Evolutionary conservation across 1,140 invertebrate genomes (phyloP).

Genomic region (Bombus consobrinus): DNA sequence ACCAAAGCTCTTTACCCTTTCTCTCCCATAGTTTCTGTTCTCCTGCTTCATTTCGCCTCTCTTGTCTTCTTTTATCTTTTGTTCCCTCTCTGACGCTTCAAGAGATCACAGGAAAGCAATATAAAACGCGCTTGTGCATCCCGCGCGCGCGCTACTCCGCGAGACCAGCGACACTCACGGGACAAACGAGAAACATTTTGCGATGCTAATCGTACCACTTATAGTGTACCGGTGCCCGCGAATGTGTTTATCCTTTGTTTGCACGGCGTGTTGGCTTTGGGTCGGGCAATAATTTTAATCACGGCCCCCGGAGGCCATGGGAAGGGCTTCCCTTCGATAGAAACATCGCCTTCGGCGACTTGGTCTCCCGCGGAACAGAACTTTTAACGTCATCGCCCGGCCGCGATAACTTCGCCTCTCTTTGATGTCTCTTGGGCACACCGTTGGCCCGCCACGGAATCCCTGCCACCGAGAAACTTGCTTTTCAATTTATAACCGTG

Average conservation of each 20-base stretch:
- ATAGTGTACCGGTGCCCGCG: constrained; percentile 50
- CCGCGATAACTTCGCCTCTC: constrained; percentile 24
- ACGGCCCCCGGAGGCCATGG: neutral
- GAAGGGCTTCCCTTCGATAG: neutral
- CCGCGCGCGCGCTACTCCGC: constrained; percentile 21
- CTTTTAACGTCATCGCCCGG: constrained; percentile 23
- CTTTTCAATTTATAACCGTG: neutral
- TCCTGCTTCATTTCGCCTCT: constrained; percentile 9
- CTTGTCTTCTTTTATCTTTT: neutral
- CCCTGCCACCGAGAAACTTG: neutral
- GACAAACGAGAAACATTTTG: constrained; percentile 58
- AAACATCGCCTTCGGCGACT: neutral
- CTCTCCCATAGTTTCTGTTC: constrained; percentile 38
- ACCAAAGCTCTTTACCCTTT: constrained; percentile 48
- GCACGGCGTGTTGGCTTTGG: constrained; percentile 43
- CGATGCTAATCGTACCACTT: constrained; percentile 65
- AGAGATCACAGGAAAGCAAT: constrained; percentile 67
- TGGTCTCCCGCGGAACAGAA: constrained; percentile 11
- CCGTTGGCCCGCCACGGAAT: constrained; percentile 2
- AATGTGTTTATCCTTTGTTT: constrained; percentile 64
- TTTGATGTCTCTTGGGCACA: constrained; percentile 23
- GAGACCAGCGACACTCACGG: neutral
- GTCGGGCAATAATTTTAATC: constrained; percentile 62
- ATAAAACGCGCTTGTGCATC: constrained; percentile 52
- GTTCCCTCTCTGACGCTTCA: neutral